These are phyloP conservation scores for Spinus olivaceus DNA, from an alignment of 2,797 vertebrate genomes.

Conservation along the genomic window DNA sequence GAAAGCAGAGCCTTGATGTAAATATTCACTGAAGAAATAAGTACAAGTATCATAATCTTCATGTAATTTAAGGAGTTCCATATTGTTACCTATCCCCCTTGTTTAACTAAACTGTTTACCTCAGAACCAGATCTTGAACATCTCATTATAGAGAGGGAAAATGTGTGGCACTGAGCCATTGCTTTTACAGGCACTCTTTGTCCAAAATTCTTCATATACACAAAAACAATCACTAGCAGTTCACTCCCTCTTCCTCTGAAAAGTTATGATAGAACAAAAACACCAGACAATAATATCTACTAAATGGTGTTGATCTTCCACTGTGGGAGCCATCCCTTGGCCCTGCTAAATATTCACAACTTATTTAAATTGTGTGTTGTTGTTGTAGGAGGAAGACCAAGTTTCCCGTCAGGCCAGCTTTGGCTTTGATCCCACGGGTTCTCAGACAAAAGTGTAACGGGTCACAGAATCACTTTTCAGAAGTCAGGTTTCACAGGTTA, in stretches of 20 bases:
- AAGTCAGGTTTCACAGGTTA: background rate
- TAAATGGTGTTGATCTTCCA: background rate
- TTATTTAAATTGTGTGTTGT: background rate
- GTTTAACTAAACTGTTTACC: background rate
- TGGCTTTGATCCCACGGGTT: background rate
- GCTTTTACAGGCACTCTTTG: background rate
- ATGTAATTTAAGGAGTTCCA: background rate
- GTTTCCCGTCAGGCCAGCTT: background rate
- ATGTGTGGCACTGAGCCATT: rapidly evolving
- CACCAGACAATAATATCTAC: background rate
- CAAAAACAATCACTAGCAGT: background rate
- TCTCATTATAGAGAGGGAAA: background rate
- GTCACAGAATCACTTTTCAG: background rate
- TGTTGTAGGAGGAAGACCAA: background rate
- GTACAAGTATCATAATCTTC: background rate
- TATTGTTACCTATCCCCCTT: background rate
- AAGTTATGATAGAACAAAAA: background rate
- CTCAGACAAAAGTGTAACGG: background rate
- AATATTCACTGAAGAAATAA: background rate
- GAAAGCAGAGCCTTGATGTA: background rate
- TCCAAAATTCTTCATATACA: background rate
- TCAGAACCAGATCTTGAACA: background rate
- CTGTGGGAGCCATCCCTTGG: background rate
- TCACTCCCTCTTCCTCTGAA: background rate
- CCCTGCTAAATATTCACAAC: background rate